phyloP scores from a whole-genome alignment of 2,888 invertebrate genomes.

The Aspidapion aeneum region DNA sequence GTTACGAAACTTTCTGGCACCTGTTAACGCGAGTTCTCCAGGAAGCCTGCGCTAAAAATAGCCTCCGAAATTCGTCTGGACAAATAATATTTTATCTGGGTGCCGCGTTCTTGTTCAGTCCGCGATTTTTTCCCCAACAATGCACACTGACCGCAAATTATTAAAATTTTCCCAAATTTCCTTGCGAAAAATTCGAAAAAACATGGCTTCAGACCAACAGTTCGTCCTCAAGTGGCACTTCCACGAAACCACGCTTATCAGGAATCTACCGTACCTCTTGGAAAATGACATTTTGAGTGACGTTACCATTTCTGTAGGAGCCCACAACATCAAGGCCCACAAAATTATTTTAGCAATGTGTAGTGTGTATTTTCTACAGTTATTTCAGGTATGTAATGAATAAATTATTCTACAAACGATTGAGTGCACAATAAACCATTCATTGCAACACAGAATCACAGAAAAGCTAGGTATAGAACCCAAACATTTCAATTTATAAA shows the following conservation, averaged over 20 bases:
- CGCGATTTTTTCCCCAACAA: constrained; percentile 37
- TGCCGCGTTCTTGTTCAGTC: constrained; percentile 38
- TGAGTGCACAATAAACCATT: too few species aligned
- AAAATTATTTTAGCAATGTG: constrained; percentile 84
- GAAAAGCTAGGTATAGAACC: too few species aligned
- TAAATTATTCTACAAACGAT: too few species aligned
- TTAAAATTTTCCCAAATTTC: too few species aligned
- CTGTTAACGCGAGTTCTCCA: constrained; percentile 45
- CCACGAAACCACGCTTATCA: constrained; percentile 55
- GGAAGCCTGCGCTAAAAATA: constrained; percentile 42
- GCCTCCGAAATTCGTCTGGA: constrained; percentile 41
- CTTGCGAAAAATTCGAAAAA: constrained; percentile 2
- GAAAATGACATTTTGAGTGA: constrained; percentile 81
- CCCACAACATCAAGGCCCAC: constrained; percentile 81
- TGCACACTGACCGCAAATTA: constrained; percentile 33
- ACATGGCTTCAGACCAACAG: constrained; percentile 36
- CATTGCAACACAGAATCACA: too few species aligned
- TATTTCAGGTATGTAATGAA: constrained; percentile 73
- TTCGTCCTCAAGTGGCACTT: constrained; percentile 47
- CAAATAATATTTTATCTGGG: constrained; percentile 42
- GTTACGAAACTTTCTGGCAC: constrained; percentile 42
- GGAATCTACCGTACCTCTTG: constrained; percentile 72
- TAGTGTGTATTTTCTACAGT: constrained; percentile 85
- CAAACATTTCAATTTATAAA: too few species aligned
- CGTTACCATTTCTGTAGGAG: constrained; percentile 82